Conservation (phyloP, 2,797 vertebrate genomes). For the Eulemur coronatus region DNA sequence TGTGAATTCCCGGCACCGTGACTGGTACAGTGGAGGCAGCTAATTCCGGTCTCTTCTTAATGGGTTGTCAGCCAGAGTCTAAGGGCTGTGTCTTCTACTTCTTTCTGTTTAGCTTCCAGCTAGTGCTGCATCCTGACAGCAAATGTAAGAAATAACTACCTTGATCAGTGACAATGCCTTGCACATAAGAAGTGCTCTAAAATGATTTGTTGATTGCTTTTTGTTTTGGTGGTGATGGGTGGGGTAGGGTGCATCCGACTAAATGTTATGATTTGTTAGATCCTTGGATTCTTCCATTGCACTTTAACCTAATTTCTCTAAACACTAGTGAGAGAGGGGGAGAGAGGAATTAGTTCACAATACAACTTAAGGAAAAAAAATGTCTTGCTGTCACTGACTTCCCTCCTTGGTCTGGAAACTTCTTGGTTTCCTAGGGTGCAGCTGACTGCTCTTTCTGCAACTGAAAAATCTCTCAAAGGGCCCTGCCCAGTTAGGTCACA, state of each 20-base stretch:
- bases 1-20: background rate
- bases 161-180: background rate
- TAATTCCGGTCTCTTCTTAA: background rate
- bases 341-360: constrained; percentile 32
- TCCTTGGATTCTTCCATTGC: background rate
- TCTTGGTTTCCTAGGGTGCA: constrained; percentile 61
- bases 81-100: background rate
- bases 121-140: background rate
- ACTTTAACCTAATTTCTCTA: constrained; percentile 51
- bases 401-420: constrained; percentile 61
- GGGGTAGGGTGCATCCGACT: background rate
- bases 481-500: constrained; percentile 63
- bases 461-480: constrained; percentile 62
- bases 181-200: background rate
- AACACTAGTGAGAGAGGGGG: background rate
- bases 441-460: constrained; percentile 38
- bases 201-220: constrained; percentile 26
- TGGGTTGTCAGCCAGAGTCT: background rate
- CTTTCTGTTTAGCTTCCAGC: constrained; percentile 37
- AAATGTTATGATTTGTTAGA: constrained; percentile 34
- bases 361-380: background rate
- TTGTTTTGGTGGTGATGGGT: constrained; percentile 40
- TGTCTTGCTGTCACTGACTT: constrained; percentile 35
- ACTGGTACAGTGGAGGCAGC: background rate
- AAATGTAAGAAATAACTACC: constrained; percentile 49